Base-by-base conservation (phyloP, 2,113 vertebrate genomes). In the Anas platyrhynchos region DNA sequence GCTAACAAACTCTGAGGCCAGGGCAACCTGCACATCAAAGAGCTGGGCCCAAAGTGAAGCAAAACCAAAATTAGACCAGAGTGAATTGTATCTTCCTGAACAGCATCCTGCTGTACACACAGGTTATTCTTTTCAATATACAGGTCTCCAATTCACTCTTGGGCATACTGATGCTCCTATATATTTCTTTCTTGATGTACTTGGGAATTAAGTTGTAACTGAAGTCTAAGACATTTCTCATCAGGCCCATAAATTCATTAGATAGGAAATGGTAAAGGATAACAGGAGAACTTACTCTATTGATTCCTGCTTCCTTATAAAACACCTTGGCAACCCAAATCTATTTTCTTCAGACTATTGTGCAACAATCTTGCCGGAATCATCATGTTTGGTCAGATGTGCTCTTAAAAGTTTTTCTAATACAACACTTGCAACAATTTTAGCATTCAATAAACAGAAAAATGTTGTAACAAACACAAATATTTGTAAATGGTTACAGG, bases 251-350 rank as follows among this genome's bases (percentile, higher is more conserved):
- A 71, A 36, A 81, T 75, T 88, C 67, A 9, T 72, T 78, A 83
- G 67, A 89, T 48, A 94, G 32, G n/a, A 88, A 93, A 83, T 2
- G 31, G n/a, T 78, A 96, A 88, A 94, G 46, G 21, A 83, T 44
- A 77, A 94, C 0, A 2, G 55, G 44, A 73, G 83, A 91, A 88
- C 59, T 63, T 65, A 80, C 71, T 89, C 71, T 27, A 34, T 54
- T 74, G 61, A 27, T 92, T 94, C 74, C 69, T 83, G 27, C 26
- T 66, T 78, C 55, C 75, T 95, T 85, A 88, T 32, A 84, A 86
- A 95, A 76, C n/a, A 82, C 41, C 46, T 91, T 92, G 91, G 82
- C 84, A 87, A 25, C 3, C 7, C 52, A 27, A 87, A 69, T 84
- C 68, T 76, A 34, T 85, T 94, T 89, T 89, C 78, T 89, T 85